A percentile compares a stretch with the other conserved stretches of the same genome.
phyloP scores from a whole-genome alignment of 1,140 invertebrate species.

The Acyrthosiphon pisum region DNA sequence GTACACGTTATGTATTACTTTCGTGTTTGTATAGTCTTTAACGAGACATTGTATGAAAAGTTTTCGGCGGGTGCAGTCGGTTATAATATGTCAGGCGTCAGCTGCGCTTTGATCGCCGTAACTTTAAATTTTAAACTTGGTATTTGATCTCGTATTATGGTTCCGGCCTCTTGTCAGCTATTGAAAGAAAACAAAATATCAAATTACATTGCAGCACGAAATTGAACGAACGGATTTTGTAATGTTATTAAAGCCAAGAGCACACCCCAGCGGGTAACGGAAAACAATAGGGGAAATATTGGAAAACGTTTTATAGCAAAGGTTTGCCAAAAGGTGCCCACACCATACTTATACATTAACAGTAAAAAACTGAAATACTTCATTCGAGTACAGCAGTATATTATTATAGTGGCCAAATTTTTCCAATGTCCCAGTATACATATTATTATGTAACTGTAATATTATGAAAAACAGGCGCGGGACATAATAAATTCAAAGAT shows the following conservation, averaged over 20 bases:
- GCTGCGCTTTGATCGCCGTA: neutral
- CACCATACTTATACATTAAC: neutral
- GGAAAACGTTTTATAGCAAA: neutral
- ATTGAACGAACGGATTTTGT: neutral
- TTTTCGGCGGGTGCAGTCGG: neutral
- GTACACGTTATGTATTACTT: neutral
- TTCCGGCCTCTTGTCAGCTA: too few species aligned
- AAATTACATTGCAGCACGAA: neutral
- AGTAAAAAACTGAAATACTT: neutral
- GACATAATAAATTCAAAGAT: neutral
- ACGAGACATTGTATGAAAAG: neutral
- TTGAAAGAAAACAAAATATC: neutral
- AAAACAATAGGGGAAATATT: neutral
- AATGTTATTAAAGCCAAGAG: neutral
- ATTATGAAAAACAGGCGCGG: neutral
- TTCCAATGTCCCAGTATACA: neutral
- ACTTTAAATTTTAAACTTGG: conserved; percentile 23
- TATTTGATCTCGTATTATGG: conserved; percentile 13
- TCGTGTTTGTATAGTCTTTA: neutral
- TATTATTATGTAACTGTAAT: neutral
- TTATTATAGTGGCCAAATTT: neutral
- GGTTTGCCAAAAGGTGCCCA: neutral
- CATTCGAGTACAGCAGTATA: neutral
- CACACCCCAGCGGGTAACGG: neutral
- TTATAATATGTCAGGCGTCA: neutral